Evolutionary conservation across 2,888 invertebrate genomes (phyloP), one percentile per base, ranked within the genome.

Genomic region (Plagodis pulveraria): DNA sequence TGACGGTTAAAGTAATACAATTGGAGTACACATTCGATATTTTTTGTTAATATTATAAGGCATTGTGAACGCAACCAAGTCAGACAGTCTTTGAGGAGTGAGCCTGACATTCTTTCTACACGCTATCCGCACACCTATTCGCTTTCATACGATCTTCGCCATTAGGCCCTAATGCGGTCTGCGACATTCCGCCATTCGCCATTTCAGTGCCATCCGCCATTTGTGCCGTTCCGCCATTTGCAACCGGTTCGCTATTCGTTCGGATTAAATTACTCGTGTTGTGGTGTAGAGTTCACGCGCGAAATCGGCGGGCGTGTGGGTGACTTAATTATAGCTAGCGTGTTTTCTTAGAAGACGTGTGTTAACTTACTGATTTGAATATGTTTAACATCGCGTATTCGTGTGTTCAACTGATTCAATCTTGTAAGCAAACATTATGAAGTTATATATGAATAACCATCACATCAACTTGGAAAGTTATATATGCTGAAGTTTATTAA

Each of bases 201-300:
- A 45, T 64, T 61, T 61, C 43, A 45, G 58, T 22, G 50, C 53
- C 61, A 57, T 61, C 55, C 51, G 55, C 45, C 56, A 45, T 64
- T 61, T 61, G 40, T 43, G 58, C 32, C 56, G 66, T 60, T 56
- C 62, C 63, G 64, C 64, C 64, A 64, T 67, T 63, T 58, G 58
- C 57, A 61, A 64, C 63, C 58, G 64, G 64, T 62, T 63, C 63
- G 52, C 47, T 58, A 54, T 56, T 58, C 54, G 55, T 56, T 54
- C 40, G 56, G 62, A 66, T 62, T 63, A 61, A 64, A 67, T 67
- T 59, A 65, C 65, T 56, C 68, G 62, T 66, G 63, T 45, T 40
- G 50, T 45, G 41, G 48, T 50, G 51, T 50, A 48, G 36, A 47
- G 49, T 50, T 46, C 52, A 11, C 22, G 50, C 47, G 46, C 34